Conservation (phyloP, 2,113 vertebrate species). For the Geococcyx californianus region DNA sequence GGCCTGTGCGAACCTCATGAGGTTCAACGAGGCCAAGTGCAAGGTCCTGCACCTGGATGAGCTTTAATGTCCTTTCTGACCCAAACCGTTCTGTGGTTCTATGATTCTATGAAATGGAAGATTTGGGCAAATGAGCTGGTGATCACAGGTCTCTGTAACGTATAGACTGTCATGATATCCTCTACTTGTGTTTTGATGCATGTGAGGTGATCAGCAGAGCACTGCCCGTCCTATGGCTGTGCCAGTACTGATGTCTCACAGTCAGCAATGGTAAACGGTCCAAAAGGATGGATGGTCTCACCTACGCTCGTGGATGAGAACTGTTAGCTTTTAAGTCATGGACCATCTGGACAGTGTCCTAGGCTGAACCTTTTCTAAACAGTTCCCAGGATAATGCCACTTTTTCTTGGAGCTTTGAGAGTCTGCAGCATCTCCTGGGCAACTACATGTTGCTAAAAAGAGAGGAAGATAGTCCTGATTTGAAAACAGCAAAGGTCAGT, state of each 20-base stretch:
- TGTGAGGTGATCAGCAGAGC: neutral
- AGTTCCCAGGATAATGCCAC: accelerated
- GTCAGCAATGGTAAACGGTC: accelerated
- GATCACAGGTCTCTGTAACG: neutral
- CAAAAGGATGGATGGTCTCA: accelerated
- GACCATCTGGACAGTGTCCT: neutral
- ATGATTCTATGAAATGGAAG: neutral
- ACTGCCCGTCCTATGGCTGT: neutral
- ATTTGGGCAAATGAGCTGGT: neutral
- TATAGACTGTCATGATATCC: neutral
- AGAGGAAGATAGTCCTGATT: neutral
- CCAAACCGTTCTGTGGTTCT: too few relatives aligned
- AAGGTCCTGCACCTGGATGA: too few relatives aligned
- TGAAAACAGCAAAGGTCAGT: neutral
- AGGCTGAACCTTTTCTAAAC: neutral
- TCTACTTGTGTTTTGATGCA: accelerated
- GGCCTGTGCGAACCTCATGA: too few relatives aligned
- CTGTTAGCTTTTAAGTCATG: neutral
- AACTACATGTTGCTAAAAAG: neutral
- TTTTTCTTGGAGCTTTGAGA: neutral
- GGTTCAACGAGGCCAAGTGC: too few relatives aligned
- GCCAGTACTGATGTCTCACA: accelerated
- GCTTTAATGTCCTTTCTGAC: too few relatives aligned
- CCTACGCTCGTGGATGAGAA: neutral
- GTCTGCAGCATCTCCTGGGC: neutral